phyloP scores from a whole-genome alignment of 53 echinoderm and acorn worm genomes.

The Echinarachnius parma region DNA sequence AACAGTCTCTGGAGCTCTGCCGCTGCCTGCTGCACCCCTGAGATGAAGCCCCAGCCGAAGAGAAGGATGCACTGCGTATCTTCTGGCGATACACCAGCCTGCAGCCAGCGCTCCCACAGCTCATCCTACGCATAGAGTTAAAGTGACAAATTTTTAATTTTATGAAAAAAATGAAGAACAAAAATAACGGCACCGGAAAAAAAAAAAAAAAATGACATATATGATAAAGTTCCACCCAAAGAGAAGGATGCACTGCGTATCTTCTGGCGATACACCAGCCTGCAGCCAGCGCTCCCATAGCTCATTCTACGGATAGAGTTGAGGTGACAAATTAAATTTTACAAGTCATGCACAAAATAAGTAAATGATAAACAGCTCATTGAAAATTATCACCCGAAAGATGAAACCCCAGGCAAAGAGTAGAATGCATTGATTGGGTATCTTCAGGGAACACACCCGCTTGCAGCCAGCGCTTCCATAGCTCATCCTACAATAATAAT shows the following conservation, averaged over 20 bases:
- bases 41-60: conserved; percentile 35
- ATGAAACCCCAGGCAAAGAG: conserved; percentile 44
- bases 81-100: neutral
- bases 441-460: conserved; percentile 15
- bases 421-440: conserved; percentile 67
- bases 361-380: too few relatives aligned
- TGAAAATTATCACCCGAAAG: neutral
- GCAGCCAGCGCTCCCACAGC: conserved; percentile 37
- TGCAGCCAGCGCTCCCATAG: conserved; percentile 40
- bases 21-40: conserved; percentile 1
- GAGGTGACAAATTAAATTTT: neutral
- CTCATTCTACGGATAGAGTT: too few relatives aligned
- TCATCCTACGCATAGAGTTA: too few relatives aligned
- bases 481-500: too few relatives aligned
- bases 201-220: too few relatives aligned
- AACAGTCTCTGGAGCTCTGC: conserved; percentile 55
- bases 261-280: conserved; percentile 1
- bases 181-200: too few relatives aligned
- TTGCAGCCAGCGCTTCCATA: conserved; percentile 39
- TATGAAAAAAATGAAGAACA: too few relatives aligned
- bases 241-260: conserved; percentile 68
- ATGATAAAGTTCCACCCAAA: conserved; percentile 38
- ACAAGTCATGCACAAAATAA: too few relatives aligned
- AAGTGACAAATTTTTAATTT: neutral
- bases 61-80: conserved; percentile 72